phyloP scores from a whole-genome alignment of 2,888 invertebrate genomes.

The Polymixis flavicincta region DNA sequence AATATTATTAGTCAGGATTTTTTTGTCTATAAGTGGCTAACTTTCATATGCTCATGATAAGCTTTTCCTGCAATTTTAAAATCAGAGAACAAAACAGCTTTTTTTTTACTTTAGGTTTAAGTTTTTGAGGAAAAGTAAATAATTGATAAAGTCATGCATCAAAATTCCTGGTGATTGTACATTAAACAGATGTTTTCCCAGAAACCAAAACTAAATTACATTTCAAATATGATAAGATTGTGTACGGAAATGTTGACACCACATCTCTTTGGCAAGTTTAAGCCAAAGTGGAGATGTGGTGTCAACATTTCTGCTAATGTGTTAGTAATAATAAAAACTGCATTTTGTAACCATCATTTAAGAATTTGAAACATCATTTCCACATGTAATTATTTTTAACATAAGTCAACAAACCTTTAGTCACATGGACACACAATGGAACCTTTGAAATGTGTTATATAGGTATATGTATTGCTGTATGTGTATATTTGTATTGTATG shows the following conservation, averaged over 20 bases:
- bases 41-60: neutral
- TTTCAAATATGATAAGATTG: neutral
- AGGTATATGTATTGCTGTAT: neutral
- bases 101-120: neutral
- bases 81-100: neutral
- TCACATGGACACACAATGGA: conserved; percentile 39
- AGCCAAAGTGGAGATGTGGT: too few relatives aligned
- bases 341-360: neutral
- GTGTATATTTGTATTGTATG: conserved; percentile 53
- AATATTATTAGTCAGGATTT: too few relatives aligned
- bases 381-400: neutral
- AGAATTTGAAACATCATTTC: neutral
- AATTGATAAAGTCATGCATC: neutral
- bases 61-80: neutral
- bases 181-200: neutral
- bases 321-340: neutral
- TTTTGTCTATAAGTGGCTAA: neutral
- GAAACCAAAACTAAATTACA: neutral
- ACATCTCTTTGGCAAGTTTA: neutral
- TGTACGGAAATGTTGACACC: neutral
- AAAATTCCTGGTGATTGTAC: neutral
- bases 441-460: conserved; percentile 31
- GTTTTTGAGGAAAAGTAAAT: neutral
- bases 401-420: conserved; percentile 47
- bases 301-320: too few relatives aligned